Base-by-base conservation (phyloP, 2,888 invertebrate genomes). In the Empis livida region DNA sequence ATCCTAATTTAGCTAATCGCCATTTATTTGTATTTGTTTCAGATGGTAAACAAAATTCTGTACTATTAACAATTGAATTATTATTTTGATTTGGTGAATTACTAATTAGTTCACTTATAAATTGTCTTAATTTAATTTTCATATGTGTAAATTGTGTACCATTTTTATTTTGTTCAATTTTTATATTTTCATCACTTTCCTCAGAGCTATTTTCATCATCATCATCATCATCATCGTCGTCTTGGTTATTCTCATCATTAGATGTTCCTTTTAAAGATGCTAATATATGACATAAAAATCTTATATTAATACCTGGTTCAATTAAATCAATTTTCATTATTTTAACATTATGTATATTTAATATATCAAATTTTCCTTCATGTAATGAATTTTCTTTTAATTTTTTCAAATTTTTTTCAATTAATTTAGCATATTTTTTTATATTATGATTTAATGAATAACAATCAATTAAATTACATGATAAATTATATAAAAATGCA, bases 251-350 rank as follows among this genome's bases (percentile, higher is more conserved):
- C 64, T 73, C 23, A 63, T 71, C 53, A 63, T 61, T 59, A 61
- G 70, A 46, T 64, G 68, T 52, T 15, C 57, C 53, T 41, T 56
- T 56, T 54, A 70, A 15, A 14, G 59, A 57, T 0, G 55, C 54
- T 2, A 57, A 58, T 6, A 59, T 47, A 48, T 65, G 64, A 13
- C 59, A 59, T 41, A 63, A 35, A 51, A 61, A 58, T 58, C 47
- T 51, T 5, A 59, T 38, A 10, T 15, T 42, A 1, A 27, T 27
- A 51, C 49, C 1, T 44, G 43, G 14, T 44, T 49, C 16, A n/a
- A 56, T 44, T n/a, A 44, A 38, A 35, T 58, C 64, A 50, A 78
- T 67, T 53, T 73, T 71, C 76, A 79, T 79, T 3, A 77, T 56
- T 37, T 74, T 61, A 1, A 73, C 67, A 57, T 70, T 70, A 50